phyloP scores from a whole-genome alignment of 1,140 invertebrate genomes.

The Leptinotarsa undecemlineata region DNA sequence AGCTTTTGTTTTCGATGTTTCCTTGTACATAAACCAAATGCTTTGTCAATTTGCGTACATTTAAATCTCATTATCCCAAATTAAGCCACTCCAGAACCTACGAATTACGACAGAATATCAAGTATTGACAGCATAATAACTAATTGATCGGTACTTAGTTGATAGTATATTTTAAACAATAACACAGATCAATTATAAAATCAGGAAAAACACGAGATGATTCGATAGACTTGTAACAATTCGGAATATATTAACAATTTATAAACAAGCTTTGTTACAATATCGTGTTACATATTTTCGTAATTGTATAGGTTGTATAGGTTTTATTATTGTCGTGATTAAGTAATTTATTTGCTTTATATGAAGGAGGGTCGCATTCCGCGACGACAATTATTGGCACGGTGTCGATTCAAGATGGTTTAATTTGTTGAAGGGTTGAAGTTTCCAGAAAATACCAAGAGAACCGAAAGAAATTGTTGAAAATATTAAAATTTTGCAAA shows the following conservation, averaged over 20 bases:
- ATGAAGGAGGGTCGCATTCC: background rate
- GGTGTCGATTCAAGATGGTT: too few relatives aligned
- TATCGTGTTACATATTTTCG: conserved; percentile 1
- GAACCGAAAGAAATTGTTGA: too few relatives aligned
- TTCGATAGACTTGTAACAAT: background rate
- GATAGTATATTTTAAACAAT: background rate
- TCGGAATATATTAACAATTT: background rate
- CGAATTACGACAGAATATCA: background rate
- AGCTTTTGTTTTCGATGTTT: too few relatives aligned
- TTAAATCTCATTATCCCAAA: background rate
- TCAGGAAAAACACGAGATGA: background rate
- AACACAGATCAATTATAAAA: background rate
- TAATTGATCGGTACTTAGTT: background rate
- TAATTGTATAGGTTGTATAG: conserved; percentile 4
- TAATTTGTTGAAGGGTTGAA: too few relatives aligned
- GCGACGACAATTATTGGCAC: background rate
- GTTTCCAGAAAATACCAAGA: too few relatives aligned
- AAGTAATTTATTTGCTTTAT: background rate
- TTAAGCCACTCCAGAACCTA: background rate
- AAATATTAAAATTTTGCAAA: too few relatives aligned
- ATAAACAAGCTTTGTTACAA: background rate
- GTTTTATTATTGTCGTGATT: conserved; percentile 2
- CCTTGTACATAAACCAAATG: too few relatives aligned
- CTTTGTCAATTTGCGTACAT: too few relatives aligned
- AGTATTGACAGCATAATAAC: background rate